Base-by-base conservation (phyloP, 2,797 vertebrate species). In the Toxotes lorentzi region DNA sequence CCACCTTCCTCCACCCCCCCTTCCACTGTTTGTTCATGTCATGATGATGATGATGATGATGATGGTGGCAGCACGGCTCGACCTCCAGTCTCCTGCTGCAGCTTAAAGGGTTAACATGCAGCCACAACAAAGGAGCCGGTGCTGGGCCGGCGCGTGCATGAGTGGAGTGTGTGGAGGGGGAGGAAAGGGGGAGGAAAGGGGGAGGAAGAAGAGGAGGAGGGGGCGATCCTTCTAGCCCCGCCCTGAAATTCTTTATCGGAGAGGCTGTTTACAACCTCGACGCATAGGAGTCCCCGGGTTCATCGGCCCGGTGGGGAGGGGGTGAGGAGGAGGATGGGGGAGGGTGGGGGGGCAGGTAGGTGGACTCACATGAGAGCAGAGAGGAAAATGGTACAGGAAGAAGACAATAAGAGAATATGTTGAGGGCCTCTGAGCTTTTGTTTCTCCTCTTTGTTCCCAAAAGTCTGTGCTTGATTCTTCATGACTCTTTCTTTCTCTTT, bases 221-320 rank as follows among this genome's bases (percentile, higher is more conserved):
- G 56, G 78, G n/a, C 24, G 56, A 61, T 64, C 50, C 80, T 82
- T 9, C 40, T 88, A 65, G 84, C 90, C 89, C 92, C 93, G 83
- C 94, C 92, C 89, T 76, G 70, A 81, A 89, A 90, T 88, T 90
- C 91, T 93, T 92, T 81, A 91, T 79, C 87, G 89, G 83, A 90
- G 91, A 88, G 84, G 86, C 88, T 86, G 90, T 89, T 91, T 92
- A 92, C 90, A 91, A 88, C 79, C 84, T 85, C 76, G n/a, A 61
- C 35, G 75, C 83, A 73, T 38, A 82, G 87, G 82, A 91, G 91
- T 95, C 88, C 78, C 78, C 45, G 89, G 85, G 93, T 95, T 94
- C 92, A 91, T 86, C 21, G 35, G 81, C 38, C 76, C 32, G 17
- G 69, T 6, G 53, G 76, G 79, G 82, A 30, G 84, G 83, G 71